Evolutionary conservation across 2,888 invertebrate genomes (phyloP), one percentile per base, ranked within the genome.

Genomic region (Stenodera caucasica): DNA sequence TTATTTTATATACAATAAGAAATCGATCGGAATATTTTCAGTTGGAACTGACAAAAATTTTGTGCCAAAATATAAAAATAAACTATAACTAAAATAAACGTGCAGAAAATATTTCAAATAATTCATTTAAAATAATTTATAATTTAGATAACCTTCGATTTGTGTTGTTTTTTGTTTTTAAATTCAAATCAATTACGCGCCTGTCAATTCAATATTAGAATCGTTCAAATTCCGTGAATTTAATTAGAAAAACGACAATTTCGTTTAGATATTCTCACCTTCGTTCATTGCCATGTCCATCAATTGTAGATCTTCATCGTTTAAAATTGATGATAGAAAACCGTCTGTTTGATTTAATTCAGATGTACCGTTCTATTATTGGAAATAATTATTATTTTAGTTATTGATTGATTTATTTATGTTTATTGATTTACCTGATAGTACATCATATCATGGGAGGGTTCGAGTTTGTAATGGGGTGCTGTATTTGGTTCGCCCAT

Each of bases 231-330:
- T n/a, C n/a, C n/a, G n/a, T 26, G 26, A 26, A 4, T 26, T 26
- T 26, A 26, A 26, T 26, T 26, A 26, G 26, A 26, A 26, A n/a
- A n/a, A n/a, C n/a, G n/a, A n/a, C n/a, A n/a, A n/a, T n/a, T n/a
- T n/a, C n/a, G n/a, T n/a, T n/a, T n/a, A n/a, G n/a, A n/a, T n/a
- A n/a, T 18, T 83, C 88, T 81, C 81, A 92, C 93, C 91, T 81
- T 93, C 93, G 73, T 90, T 91, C 86, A 92, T 90, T 45, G 92
- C 91, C 91, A 94, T 93, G 72, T 94, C 94, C 93, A 95, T 93
- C 53, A 94, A 84, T 76, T 94, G 94, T 33, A 94, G 82, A 75
- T 94, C 94, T 74, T 94, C 94, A 70, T 94, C 94, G 75, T 92
- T 92, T 55, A 95, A 84, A 65, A 94, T 90, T 1, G 93, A 92